Base-by-base conservation (phyloP, 1,140 invertebrate genomes). In the Ruditapes philippinarum region DNA sequence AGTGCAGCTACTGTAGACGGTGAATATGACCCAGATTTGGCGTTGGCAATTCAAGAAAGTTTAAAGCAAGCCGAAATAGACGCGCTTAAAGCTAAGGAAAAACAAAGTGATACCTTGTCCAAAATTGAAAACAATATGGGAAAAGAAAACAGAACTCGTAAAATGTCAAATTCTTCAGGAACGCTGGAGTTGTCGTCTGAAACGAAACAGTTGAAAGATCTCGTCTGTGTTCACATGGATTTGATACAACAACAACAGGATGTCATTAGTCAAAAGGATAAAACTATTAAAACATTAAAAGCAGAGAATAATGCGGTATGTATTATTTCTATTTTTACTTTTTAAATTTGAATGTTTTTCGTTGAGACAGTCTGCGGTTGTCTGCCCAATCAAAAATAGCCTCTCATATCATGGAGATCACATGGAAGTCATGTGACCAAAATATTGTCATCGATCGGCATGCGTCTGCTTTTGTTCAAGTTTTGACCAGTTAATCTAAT, bases 11-110 rank as follows among this genome's bases (percentile, higher is more conserved):
- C 62, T 25, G 80, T 89, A 7, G 70, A 89, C 36, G 87, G 87
- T 9, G 78, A 89, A 76, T 89, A 89, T 80, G 87, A 89, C 87
- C 87, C 87, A 82, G 87, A 89, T 89, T 83, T 89, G 51, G 87
- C 87, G n/a, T 76, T 89, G 54, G 87, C 87, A 12, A 89, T 89
- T 45, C 87, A 89, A 82, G 87, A 89, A 49, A 89, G 87, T 89
- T 60, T 89, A 11, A 89, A 89, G 62, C 87, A 89, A 74, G 87
- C 87, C 7, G 87, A 89, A 62, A 74, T 89, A 9, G 87, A 89
- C 28, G 87, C 87, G 0, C 54, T 88, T 14, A 89, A 83, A 62
- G 78, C 79, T 7, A 83, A 82, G 62, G 87, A 89, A 89, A 81
- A 82, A 7, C 78, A 89, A 74, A 70, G 36, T 76, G 78, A 82